A percentile compares a stretch with the other conserved stretches of the same genome.
These are phyloP conservation scores for Parnassius apollo DNA, from an alignment of 2,888 invertebrate genomes.

Conservation along the genomic window DNA sequence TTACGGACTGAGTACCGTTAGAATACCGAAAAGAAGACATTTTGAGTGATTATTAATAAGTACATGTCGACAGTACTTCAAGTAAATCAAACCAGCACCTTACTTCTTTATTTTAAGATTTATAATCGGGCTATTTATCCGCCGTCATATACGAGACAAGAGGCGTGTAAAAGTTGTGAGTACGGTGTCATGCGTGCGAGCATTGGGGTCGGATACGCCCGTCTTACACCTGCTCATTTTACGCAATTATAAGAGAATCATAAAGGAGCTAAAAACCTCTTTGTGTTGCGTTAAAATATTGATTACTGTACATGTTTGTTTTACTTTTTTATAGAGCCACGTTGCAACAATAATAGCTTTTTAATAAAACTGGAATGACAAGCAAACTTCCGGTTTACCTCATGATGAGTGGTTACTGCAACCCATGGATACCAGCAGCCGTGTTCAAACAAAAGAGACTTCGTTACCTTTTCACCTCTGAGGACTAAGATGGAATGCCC, in stretches of 20 bases:
- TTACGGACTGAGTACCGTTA: constrained; percentile 51
- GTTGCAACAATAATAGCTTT: too few relatives aligned
- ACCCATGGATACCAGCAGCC: too few relatives aligned
- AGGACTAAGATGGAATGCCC: too few relatives aligned
- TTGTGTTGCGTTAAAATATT: not conserved
- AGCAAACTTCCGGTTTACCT: too few relatives aligned
- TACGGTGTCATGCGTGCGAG: constrained; percentile 41
- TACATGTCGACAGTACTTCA: constrained; percentile 26
- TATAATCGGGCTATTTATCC: constrained; percentile 6
- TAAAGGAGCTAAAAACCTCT: not conserved
- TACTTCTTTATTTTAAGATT: not conserved
- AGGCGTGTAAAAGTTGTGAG: constrained; percentile 46
- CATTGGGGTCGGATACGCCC: constrained; percentile 43
- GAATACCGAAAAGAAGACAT: constrained; percentile 54
- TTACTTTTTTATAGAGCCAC: too few relatives aligned
- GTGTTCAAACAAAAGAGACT: too few relatives aligned
- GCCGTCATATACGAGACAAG: constrained; percentile 34
- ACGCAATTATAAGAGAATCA: constrained; percentile 15
- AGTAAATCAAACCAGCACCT: constrained; percentile 6
- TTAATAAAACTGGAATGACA: too few relatives aligned
- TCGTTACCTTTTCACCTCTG: too few relatives aligned
- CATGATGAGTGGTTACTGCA: too few relatives aligned
- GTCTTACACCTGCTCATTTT: constrained; percentile 10
- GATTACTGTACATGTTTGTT: too few relatives aligned
- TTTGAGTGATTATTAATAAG: constrained; percentile 34